Percentiles rank a stretch among this genome's conserved stretches.
phyloP scores from a whole-genome alignment of 2,113 vertebrate species.

The Daboia siamensis region DNA sequence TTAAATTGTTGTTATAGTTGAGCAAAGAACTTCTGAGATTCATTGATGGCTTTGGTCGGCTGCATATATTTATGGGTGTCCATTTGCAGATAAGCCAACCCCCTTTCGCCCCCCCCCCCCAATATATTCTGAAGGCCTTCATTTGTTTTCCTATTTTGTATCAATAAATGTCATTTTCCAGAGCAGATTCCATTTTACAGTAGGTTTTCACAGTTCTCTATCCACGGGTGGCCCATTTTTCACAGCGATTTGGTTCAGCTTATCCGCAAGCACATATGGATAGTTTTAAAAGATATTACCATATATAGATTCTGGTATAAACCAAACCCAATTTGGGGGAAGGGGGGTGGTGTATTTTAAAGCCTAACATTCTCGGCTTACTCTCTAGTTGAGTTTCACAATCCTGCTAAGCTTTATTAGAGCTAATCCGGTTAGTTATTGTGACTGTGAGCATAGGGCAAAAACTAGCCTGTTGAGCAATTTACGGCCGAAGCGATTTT shows the following conservation, averaged over 20 bases:
- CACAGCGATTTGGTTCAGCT: background rate
- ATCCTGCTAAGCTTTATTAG: background rate
- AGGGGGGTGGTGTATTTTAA: background rate
- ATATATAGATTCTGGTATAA: background rate
- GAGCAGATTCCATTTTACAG: background rate
- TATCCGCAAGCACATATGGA: background rate
- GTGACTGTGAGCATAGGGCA: background rate
- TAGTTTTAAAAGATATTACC: background rate
- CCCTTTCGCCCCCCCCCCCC: fast-evolving
- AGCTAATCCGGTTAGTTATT: background rate
- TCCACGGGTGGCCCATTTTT: background rate
- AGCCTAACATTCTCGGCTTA: background rate
- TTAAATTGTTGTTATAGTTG: background rate
- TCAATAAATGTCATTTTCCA: background rate
- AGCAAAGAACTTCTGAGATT: background rate
- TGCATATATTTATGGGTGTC: background rate
- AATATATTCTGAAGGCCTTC: background rate
- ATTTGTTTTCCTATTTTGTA: background rate
- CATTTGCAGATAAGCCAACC: background rate
- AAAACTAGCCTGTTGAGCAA: background rate
- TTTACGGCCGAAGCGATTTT: background rate
- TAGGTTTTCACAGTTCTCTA: background rate
- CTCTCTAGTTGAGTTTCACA: background rate
- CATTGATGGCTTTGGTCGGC: background rate
- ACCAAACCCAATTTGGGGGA: background rate